Percentiles rank a stretch among this genome's conserved stretches.
Conservation (phyloP, 2,888 invertebrate species). For the Chirona hameri region DNA sequence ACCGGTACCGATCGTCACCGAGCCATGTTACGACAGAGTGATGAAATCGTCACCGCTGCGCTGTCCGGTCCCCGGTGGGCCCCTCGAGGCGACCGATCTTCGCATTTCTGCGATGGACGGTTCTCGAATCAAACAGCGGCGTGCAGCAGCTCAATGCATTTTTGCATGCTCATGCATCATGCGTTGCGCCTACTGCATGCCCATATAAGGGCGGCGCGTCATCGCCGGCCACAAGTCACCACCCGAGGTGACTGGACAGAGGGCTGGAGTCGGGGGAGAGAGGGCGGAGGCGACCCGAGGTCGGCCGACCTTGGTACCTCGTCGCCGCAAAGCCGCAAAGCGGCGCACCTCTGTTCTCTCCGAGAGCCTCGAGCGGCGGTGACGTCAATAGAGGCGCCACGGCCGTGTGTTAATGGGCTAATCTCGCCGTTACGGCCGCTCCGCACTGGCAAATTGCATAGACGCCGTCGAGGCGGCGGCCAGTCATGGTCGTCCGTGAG, state of each 20-base stretch:
- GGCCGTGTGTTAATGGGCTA: background rate
- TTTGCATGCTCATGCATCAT: too few species aligned
- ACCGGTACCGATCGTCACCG: background rate
- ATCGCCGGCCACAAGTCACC: background rate
- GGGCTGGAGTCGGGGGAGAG: background rate
- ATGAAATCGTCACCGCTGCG: background rate
- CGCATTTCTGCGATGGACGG: too few species aligned
- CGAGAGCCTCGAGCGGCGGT: background rate
- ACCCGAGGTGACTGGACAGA: background rate
- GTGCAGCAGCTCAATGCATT: too few species aligned
- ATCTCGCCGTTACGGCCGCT: background rate
- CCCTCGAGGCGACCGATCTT: background rate
- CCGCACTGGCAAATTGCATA: background rate
- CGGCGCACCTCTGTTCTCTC: background rate
- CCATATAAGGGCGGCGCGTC: too few species aligned
- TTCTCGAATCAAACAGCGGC: too few species aligned
- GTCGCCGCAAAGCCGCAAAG: background rate
- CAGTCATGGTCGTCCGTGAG: background rate
- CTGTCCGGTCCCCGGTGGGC: background rate
- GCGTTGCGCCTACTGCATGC: too few species aligned
- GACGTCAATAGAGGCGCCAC: background rate
- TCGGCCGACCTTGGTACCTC: background rate
- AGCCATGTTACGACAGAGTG: background rate
- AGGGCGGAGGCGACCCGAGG: constrained; percentile 24
- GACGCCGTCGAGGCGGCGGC: background rate